A percentile compares a stretch with the other conserved stretches of the same genome.
Evolutionary conservation across 2,797 vertebrate species (phyloP).

Genomic region (Melanogrammus aeglefinus): DNA sequence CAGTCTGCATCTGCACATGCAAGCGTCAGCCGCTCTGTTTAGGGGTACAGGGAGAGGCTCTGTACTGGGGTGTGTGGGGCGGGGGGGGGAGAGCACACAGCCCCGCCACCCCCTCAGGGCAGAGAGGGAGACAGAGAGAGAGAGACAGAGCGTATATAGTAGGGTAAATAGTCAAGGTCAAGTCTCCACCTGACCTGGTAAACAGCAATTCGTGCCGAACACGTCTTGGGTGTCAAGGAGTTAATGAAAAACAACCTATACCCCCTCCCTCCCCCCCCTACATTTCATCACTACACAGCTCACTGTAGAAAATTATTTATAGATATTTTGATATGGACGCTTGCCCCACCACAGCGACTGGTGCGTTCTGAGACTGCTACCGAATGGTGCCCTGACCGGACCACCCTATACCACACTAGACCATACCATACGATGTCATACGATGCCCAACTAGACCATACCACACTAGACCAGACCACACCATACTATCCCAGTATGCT

Average conservation of each 20-base stretch:
- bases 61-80: slow-evolving; percentile 10
- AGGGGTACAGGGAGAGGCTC: slow-evolving; percentile 46
- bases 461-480: neutral
- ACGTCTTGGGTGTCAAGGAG: slow-evolving; percentile 4
- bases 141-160: slow-evolving; percentile 38
- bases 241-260: neutral
- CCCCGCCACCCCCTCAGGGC: slow-evolving; percentile 51
- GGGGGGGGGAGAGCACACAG: slow-evolving; percentile 53
- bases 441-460: neutral
- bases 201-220: slow-evolving; percentile 37
- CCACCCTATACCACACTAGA: too few relatives aligned
- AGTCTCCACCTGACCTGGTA: slow-evolving; percentile 46
- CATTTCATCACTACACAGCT: too few relatives aligned
- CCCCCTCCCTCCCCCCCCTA: neutral
- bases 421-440: neutral
- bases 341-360: neutral
- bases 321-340: neutral
- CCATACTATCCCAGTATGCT: neutral
- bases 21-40: slow-evolving; percentile 23
- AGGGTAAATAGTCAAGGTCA: slow-evolving; percentile 58
- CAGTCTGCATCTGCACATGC: slow-evolving; percentile 46
- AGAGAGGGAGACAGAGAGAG: slow-evolving; percentile 31
- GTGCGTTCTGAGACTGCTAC: neutral
- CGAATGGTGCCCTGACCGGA: neutral
- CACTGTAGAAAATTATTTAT: neutral